Evolutionary conservation across 30 jellyfish, hydroid and myxozoan species (phyloP), one percentile per base, ranked within the genome.

Genomic region (Hydra vulgaris): DNA sequence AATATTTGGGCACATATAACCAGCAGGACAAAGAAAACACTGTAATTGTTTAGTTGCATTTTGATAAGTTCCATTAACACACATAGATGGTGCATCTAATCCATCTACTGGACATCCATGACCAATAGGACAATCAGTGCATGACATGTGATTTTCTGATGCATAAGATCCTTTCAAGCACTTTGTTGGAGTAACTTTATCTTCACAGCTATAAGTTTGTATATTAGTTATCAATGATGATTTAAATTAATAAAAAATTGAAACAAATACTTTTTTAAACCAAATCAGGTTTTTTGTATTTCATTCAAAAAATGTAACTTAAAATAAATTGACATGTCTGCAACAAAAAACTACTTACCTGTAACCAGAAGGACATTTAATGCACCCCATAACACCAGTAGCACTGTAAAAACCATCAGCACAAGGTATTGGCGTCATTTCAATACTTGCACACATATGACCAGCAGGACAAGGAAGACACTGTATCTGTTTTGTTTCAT

Each of bases 11-110:
- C 97, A 90, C 81, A 24, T 54, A 66, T 72, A 18, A 1, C 97
- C 97, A 15, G 88, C 95, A 0, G 97, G 97, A 71, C 97, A 90
- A 15, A 23, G 25, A 5, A 73, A 16, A 73, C 97, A 90, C 17
- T 82, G 56, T n/a, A 75, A 7, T 66, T 86, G 88, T 18, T 83
- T 86, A 22, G 91, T 82, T n/a, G 81, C 86, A 24, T 86, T 81
- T 71, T 90, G 97, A 66, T 90, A 90, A 27, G 97, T 90, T 20
- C 97, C 96, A 78, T 90, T 90, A 4, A 70, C 71, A 66, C 97
- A 90, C 17, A 78, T 70, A 7, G 76, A 53, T 25, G 98, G 94
- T 22, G 84, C 87, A 68, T 67, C 81, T 40, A 87, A 73, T 19
- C 83, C 86, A 53, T 82, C 91, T 25, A 70, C 79, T 7, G 96